phyloP scores from a whole-genome alignment of 2,888 invertebrate species.

The Boloria euphrosyne region DNA sequence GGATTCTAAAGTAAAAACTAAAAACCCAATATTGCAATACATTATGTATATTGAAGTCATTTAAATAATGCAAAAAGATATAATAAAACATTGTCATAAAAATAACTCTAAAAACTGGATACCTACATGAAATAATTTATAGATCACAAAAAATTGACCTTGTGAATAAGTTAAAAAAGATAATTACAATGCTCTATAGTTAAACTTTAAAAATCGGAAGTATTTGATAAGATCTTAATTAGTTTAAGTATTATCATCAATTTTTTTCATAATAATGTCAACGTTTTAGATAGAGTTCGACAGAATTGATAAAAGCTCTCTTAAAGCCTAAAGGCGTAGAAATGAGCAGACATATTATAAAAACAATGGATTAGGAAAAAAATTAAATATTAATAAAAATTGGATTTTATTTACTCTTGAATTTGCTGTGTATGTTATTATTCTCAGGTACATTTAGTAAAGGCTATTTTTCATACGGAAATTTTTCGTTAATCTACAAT shows the following conservation, averaged over 20 bases:
- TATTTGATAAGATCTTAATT: neutral
- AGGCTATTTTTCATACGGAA: too few relatives aligned
- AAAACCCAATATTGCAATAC: neutral
- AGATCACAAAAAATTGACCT: slow-evolving; percentile 13
- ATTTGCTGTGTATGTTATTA: too few relatives aligned
- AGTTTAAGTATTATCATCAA: too few relatives aligned
- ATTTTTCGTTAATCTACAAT: too few relatives aligned
- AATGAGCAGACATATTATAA: too few relatives aligned
- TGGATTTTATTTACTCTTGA: too few relatives aligned
- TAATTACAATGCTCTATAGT: neutral
- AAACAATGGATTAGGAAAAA: too few relatives aligned
- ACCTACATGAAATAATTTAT: neutral
- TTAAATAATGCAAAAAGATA: slow-evolving; percentile 1
- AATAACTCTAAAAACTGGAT: slow-evolving; percentile 10
- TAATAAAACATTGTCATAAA: slow-evolving; percentile 10
- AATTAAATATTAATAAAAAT: too few relatives aligned
- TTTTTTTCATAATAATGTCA: neutral
- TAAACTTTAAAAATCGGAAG: slow-evolving; percentile 3
- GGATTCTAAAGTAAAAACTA: slow-evolving; percentile 2
- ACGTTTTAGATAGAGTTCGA: too few relatives aligned
- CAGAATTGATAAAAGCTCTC: too few relatives aligned
- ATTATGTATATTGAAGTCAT: neutral
- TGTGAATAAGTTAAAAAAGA: slow-evolving; percentile 3
- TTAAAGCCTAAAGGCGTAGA: too few relatives aligned
- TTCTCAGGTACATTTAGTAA: too few relatives aligned